Conservation (phyloP, 2,888 invertebrate genomes). For the Ariolimax columbianus region DNA sequence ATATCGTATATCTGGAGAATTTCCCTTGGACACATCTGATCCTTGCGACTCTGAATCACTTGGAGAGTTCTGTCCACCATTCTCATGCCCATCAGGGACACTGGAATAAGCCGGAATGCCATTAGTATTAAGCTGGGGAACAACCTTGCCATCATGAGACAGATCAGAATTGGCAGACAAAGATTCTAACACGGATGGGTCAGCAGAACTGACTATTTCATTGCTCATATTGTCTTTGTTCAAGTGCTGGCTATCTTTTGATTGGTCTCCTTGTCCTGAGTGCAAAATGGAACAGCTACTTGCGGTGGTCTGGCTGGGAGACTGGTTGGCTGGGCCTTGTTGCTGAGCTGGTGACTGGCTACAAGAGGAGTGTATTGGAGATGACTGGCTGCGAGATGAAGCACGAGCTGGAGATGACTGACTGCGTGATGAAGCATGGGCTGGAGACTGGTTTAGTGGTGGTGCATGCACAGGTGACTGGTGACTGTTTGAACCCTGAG, state of each 20-base stretch:
- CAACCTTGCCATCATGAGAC: slow-evolving; percentile 30
- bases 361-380: slow-evolving; percentile 47
- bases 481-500: slow-evolving; percentile 49
- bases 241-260: not conserved
- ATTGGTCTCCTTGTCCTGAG: not conserved
- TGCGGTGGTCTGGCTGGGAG: slow-evolving; percentile 26
- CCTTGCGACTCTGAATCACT: slow-evolving; percentile 48
- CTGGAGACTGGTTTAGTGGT: slow-evolving; percentile 29
- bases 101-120: slow-evolving; percentile 31
- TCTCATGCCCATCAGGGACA: slow-evolving; percentile 14
- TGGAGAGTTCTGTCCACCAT: slow-evolving; percentile 40
- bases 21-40: slow-evolving; percentile 40
- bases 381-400: slow-evolving; percentile 39
- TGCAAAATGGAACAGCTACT: not conserved
- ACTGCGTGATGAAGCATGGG: slow-evolving; percentile 32
- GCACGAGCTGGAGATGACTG: slow-evolving; percentile 49
- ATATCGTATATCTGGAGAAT: slow-evolving; percentile 35
- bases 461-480: slow-evolving; percentile 33
- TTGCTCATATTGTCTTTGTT: not conserved
- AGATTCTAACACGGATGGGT: slow-evolving; percentile 17
- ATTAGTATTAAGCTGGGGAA: slow-evolving; percentile 33
- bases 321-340: slow-evolving; percentile 26
- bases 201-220: slow-evolving; percentile 7
- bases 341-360: slow-evolving; percentile 47
- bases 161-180: slow-evolving; percentile 4